A percentile compares a stretch with the other conserved stretches of the same genome.
phyloP scores from a whole-genome alignment of 2,888 invertebrate genomes.

The Deroplatys truncata region DNA sequence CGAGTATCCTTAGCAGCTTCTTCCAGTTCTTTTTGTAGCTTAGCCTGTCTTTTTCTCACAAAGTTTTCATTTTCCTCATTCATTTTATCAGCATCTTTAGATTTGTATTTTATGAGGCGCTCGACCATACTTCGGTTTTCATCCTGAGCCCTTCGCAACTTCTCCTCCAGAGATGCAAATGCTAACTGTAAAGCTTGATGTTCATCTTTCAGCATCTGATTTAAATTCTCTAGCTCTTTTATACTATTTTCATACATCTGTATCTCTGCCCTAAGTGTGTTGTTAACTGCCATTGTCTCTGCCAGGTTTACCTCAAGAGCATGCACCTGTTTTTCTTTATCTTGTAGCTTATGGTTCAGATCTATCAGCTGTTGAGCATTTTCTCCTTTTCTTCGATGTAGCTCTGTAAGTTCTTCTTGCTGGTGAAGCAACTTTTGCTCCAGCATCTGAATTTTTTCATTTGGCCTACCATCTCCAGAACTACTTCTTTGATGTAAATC shows the following conservation, averaged over 20 bases:
- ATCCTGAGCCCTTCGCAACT: slow-evolving; percentile 78
- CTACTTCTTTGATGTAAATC: slow-evolving; percentile 48
- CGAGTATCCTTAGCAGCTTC: slow-evolving; percentile 80
- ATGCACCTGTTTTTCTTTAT: slow-evolving; percentile 72
- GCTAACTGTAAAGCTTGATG: slow-evolving; percentile 91
- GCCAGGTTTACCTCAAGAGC: slow-evolving; percentile 64
- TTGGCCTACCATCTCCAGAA: slow-evolving; percentile 38
- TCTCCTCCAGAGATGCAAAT: slow-evolving; percentile 84
- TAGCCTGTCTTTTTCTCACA: slow-evolving; percentile 81
- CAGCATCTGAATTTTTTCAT: slow-evolving; percentile 64
- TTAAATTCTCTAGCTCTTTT: slow-evolving; percentile 73
- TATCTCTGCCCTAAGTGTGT: slow-evolving; percentile 67
- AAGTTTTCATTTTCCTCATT: slow-evolving; percentile 96
- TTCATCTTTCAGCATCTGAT: slow-evolving; percentile 88
- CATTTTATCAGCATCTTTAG: slow-evolving; percentile 91
- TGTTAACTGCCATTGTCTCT: slow-evolving; percentile 63
- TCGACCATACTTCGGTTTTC: slow-evolving; percentile 83
- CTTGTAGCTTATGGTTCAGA: slow-evolving; percentile 78
- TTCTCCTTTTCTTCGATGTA: slow-evolving; percentile 86
- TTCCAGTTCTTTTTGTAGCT: slow-evolving; percentile 84
- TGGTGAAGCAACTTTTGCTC: slow-evolving; percentile 83
- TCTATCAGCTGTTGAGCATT: slow-evolving; percentile 91
- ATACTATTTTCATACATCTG: slow-evolving; percentile 67
- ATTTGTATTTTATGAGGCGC: slow-evolving; percentile 85
- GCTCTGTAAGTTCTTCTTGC: slow-evolving; percentile 88